Percentiles rank a stretch among this genome's conserved stretches.
These are phyloP conservation scores for Eurois occulta DNA, from an alignment of 2,888 invertebrate species.

Conservation along the genomic window DNA sequence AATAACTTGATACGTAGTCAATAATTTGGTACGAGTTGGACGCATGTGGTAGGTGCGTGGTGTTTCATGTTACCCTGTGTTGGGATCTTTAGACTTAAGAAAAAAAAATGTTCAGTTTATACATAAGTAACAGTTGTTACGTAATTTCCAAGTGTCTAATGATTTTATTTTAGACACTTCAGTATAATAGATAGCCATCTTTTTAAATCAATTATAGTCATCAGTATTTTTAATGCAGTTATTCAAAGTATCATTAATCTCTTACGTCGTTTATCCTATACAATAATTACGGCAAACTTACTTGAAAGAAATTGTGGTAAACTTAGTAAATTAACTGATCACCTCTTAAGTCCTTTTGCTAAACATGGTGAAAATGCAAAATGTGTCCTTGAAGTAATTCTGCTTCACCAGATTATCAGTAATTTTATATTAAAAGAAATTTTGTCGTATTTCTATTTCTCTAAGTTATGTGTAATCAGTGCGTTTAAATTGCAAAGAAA, in stretches of 20 bases:
- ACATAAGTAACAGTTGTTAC: background rate
- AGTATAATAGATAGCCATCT: constrained; percentile 1
- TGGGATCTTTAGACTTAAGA: background rate
- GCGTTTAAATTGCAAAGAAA: too few relatives aligned
- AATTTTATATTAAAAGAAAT: background rate
- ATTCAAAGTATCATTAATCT: background rate
- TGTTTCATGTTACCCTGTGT: background rate
- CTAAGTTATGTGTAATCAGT: background rate
- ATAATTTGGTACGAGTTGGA: background rate
- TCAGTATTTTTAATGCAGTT: constrained; percentile 4
- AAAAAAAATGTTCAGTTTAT: background rate
- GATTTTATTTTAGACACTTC: constrained; percentile 7
- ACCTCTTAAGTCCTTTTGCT: too few relatives aligned
- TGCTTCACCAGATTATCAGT: background rate
- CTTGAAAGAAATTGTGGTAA: too few relatives aligned
- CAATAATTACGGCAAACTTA: too few relatives aligned
- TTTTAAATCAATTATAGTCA: constrained; percentile 5
- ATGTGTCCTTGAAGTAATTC: too few relatives aligned
- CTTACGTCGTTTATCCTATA: too few relatives aligned
- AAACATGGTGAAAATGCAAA: too few relatives aligned
- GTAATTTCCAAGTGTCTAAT: background rate
- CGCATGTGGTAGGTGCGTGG: background rate
- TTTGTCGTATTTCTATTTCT: background rate
- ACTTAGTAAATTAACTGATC: too few relatives aligned
- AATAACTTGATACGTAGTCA: background rate